Evolutionary conservation across 1,140 invertebrate genomes (phyloP).

Genomic region (Aphelinus atriplicis): DNA sequence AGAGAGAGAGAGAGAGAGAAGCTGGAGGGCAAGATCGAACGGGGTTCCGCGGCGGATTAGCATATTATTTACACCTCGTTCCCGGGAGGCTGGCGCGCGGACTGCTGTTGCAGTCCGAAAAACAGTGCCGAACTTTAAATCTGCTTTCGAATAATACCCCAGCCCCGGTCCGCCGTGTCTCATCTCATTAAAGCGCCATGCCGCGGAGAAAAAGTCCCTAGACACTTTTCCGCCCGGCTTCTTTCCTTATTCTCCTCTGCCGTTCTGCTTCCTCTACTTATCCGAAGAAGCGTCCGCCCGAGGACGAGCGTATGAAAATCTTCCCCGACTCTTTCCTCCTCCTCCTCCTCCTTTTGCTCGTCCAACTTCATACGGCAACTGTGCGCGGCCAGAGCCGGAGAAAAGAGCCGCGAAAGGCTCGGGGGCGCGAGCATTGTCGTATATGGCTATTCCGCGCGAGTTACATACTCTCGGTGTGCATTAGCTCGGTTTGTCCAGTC

Average conservation of each 20-base stretch:
- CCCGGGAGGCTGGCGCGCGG: background rate
- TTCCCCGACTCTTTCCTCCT: background rate
- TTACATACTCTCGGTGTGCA: slow-evolving; percentile 22
- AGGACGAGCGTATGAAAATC: background rate
- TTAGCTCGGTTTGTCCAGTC: slow-evolving; percentile 26
- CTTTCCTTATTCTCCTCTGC: slow-evolving; percentile 12
- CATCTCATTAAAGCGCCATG: slow-evolving; percentile 50
- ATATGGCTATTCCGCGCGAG: background rate
- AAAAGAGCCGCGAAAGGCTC: too few relatives aligned
- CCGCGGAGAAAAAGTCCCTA: slow-evolving; percentile 31
- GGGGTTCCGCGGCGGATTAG: slow-evolving; percentile 31
- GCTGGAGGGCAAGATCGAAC: slow-evolving; percentile 7
- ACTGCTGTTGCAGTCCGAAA: slow-evolving; percentile 40
- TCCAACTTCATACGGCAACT: too few relatives aligned
- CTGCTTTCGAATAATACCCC: slow-evolving; percentile 45
- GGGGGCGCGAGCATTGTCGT: too few relatives aligned
- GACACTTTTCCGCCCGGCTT: slow-evolving; percentile 20
- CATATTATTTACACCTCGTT: slow-evolving; percentile 43
- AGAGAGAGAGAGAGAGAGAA: background rate
- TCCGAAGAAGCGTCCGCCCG: background rate
- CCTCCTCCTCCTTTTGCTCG: slow-evolving; percentile 14
- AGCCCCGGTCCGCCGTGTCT: slow-evolving; percentile 39
- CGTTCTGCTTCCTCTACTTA: slow-evolving; percentile 12
- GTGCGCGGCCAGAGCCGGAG: too few relatives aligned
- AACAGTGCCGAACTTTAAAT: slow-evolving; percentile 48